Evolutionary conservation across 2,113 vertebrate species (phyloP).

Genomic region (Arizona elegans): DNA sequence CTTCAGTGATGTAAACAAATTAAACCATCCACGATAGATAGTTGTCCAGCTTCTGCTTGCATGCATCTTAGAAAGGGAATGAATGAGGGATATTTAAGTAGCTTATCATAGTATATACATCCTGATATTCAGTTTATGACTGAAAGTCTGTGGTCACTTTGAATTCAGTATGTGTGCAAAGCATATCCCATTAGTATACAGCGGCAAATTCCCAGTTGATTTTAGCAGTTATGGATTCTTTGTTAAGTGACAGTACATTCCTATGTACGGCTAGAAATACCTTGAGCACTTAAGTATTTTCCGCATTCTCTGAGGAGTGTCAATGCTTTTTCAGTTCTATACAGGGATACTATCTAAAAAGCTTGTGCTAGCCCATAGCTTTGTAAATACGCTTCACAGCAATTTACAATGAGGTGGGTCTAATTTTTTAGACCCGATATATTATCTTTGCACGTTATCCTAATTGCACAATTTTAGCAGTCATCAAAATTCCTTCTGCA

Average conservation of each 20-base stretch:
- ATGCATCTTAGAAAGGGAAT: neutral
- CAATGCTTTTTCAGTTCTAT: neutral
- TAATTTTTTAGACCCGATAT: neutral
- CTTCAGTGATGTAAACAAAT: neutral
- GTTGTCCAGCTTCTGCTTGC: neutral
- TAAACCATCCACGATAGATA: neutral
- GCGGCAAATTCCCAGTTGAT: neutral
- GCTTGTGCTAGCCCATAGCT: neutral
- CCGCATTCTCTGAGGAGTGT: neutral
- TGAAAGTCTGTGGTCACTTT: neutral
- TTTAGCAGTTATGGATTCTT: neutral
- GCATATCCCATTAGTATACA: neutral
- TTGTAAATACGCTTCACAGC: neutral
- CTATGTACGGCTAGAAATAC: neutral
- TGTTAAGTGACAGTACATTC: neutral
- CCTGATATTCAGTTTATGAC: neutral
- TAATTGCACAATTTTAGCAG: neutral
- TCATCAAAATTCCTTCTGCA: neutral
- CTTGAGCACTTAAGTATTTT: neutral
- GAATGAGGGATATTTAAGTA: neutral
- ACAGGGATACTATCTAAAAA: neutral
- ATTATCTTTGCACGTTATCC: neutral
- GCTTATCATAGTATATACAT: neutral
- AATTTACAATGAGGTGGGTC: neutral
- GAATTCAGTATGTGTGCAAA: neutral